Evolutionary conservation across 2,888 invertebrate genomes (phyloP).

Genomic region (Hyalella azteca): DNA sequence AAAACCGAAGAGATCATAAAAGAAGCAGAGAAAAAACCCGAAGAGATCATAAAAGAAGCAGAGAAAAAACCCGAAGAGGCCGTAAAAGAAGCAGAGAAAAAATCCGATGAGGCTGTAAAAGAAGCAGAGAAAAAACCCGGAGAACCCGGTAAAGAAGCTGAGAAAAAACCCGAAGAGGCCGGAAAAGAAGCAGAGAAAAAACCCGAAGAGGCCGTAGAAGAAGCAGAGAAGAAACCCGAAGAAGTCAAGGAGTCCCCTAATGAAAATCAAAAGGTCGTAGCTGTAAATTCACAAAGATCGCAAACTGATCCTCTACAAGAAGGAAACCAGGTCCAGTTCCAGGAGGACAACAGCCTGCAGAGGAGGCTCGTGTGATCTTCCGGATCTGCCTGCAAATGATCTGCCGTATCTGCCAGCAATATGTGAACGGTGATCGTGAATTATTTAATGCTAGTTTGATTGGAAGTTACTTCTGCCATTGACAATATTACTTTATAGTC

Average conservation of each 20-base stretch:
- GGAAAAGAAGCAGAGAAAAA: neutral
- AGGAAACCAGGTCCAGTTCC: neutral
- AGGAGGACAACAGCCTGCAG: slow-evolving; percentile 4
- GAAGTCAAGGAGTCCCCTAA: no score
- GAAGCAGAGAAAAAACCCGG: neutral
- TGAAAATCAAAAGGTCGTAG: no score
- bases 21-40: neutral
- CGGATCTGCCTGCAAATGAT: no score
- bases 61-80: neutral
- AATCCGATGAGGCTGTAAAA: no score
- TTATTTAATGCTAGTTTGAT: no score
- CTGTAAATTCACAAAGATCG: no score
- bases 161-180: neutral
- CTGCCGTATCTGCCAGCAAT: no score
- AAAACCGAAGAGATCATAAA: neutral
- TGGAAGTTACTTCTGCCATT: no score
- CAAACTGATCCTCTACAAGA: slow-evolving; percentile 6
- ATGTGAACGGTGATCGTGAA: no score
- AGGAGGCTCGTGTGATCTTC: neutral
- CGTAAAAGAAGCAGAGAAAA: no score
- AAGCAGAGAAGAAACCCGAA: neutral
- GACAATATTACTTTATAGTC: no score
- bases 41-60: neutral
- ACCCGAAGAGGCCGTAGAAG: neutral
- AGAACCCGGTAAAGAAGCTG: neutral